A percentile compares a stretch with the other conserved stretches of the same genome.
Conservation (phyloP, 2,797 vertebrate species). For the Melanotaenia boesemani region DNA sequence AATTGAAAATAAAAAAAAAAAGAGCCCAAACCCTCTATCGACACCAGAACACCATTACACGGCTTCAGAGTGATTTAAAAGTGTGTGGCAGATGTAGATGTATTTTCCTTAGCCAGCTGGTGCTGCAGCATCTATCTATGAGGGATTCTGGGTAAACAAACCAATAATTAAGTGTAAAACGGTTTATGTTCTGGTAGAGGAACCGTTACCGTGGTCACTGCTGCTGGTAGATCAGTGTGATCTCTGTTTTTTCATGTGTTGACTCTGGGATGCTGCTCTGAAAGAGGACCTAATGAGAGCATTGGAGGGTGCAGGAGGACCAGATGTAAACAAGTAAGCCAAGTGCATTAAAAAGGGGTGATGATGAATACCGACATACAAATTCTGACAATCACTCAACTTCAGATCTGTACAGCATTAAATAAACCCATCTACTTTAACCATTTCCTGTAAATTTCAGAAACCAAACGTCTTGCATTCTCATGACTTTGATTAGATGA, state of each 20-base stretch:
- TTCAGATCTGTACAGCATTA: not conserved
- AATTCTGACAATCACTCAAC: not conserved
- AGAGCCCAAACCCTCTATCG: no score
- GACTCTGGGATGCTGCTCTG: no score
- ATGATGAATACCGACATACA: no score
- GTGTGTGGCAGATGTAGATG: not conserved
- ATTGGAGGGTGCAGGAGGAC: not conserved
- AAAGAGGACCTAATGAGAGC: no score
- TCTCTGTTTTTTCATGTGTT: no score
- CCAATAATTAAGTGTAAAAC: slow-evolving; percentile 17
- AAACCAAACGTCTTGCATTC: not conserved
- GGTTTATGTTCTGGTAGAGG: no score
- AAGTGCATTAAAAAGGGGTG: no score
- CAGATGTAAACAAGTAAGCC: no score
- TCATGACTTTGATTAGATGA: not conserved
- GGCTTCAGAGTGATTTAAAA: not conserved
- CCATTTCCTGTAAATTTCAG: not conserved
- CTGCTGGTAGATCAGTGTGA: no score
- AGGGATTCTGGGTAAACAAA: slow-evolving; percentile 14
- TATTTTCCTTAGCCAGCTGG: not conserved
- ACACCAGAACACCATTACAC: no score
- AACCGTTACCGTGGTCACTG: no score
- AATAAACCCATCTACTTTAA: not conserved
- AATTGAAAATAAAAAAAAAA: no score
- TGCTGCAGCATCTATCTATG: not conserved